Evolutionary conservation across 2,888 invertebrate genomes (phyloP), one percentile per base, ranked within the genome.

Genomic region (Morpho deidamia): DNA sequence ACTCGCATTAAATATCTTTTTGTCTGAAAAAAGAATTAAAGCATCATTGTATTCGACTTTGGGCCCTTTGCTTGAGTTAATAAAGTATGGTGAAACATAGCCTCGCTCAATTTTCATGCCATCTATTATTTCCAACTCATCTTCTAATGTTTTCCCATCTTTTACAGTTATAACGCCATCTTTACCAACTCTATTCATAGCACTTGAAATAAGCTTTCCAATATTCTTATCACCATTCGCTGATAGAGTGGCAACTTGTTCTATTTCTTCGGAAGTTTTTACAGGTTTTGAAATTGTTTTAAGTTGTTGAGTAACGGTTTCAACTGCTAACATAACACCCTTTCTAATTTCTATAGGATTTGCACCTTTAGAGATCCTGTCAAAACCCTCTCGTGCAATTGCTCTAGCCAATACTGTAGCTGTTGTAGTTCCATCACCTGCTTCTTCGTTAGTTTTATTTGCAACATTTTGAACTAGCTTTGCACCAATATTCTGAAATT

Each of bases 101-200:
- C 99, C 99, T 58, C 99, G 92, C 72, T 99, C 99, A 83, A 99
- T 98, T 85, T 98, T 97, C 97, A 99, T 97, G 51, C 99, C 99
- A 85, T 99, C 99, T 72, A 96, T 96, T 23, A 97, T 65, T 90
- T 99, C 99, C 58, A 99, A 86, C 79, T 99, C 99, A 87, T 99
- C 99, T 55, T 91, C 91, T 52, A 99, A 86, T 0, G 99, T 99
- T 90, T 99, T 99, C 10, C 99, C 99, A 83, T 99, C 99, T 87
- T 99, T 99, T 0, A 99, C 99, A 7, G 99, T 99, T 62, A 99
- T 98, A 33, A 99, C 98, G 51, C 99, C 99, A 81, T 99, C 97
- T 73, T 96, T 95, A 7, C 99, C 99, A 50, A 99, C 99, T 79
- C 91, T 94, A 70, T 96, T 95, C 98, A 99, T 99, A 23, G 99